These are phyloP conservation scores for Ricordea florida DNA, from an alignment of 92 coral and sea anemone genomes.

Conservation along the genomic window DNA sequence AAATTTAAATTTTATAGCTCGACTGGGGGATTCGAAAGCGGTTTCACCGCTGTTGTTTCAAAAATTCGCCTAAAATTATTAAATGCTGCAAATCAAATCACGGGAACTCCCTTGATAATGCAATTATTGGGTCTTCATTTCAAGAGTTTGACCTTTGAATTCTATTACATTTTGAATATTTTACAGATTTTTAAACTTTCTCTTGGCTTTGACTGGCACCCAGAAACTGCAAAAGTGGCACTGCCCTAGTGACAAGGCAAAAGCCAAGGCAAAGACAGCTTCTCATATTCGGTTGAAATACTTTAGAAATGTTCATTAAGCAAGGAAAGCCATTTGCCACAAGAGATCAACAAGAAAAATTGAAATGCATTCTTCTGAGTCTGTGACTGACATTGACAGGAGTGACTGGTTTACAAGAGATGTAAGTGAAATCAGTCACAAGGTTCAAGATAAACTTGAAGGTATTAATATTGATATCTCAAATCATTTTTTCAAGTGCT, in stretches of 20 bases:
- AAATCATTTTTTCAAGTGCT: constrained; percentile 27
- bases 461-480: constrained; percentile 21
- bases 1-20: too few species aligned
- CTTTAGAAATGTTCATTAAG: constrained; percentile 23
- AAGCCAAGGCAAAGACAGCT: constrained; percentile 28
- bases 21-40: too few species aligned
- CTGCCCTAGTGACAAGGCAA: constrained; percentile 35
- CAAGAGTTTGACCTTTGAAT: too few species aligned
- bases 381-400: constrained; percentile 11
- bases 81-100: too few species aligned
- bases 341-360: constrained; percentile 37
- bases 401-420: constrained; percentile 29
- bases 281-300: constrained; percentile 43
- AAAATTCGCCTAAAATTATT: too few species aligned
- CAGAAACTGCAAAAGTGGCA: constrained; percentile 57
- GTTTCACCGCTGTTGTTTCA: too few species aligned
- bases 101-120: too few species aligned
- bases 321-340: constrained; percentile 25
- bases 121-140: too few species aligned
- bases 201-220: constrained; percentile 12
- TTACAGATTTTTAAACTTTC: background rate
- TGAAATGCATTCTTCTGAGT: constrained; percentile 8
- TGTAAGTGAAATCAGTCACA: constrained; percentile 22
- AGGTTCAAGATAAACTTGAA: constrained; percentile 13
- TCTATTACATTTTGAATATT: too few species aligned